These are phyloP conservation scores for Plebejus anna DNA, from an alignment of 2,888 invertebrate genomes.

Conservation along the genomic window DNA sequence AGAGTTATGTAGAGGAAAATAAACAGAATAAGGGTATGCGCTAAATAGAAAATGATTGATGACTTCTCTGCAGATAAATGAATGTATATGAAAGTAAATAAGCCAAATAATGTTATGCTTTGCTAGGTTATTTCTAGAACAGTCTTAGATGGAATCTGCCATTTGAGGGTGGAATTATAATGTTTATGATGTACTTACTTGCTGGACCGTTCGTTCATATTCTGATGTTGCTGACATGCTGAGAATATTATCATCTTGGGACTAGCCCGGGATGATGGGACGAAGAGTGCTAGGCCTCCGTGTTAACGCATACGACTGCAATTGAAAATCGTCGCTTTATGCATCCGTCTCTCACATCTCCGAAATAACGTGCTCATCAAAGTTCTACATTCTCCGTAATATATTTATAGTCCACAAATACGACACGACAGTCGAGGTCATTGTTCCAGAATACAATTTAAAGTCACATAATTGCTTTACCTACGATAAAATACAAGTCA, in stretches of 20 bases:
- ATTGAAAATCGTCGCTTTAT: conserved; percentile 72
- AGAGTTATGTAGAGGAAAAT: conserved; percentile 8
- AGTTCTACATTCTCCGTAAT: conserved; percentile 67
- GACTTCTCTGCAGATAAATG: not conserved
- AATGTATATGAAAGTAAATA: not conserved
- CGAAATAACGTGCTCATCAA: conserved; percentile 52
- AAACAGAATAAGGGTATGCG: not conserved
- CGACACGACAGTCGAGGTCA: conserved; percentile 73
- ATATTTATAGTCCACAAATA: conserved; percentile 73
- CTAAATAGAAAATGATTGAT: not conserved
- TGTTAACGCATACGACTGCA: conserved; percentile 75
- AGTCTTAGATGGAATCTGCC: not conserved
- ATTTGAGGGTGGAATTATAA: conserved; percentile 1
- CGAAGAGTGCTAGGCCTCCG: conserved; percentile 72
- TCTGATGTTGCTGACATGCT: conserved; percentile 78
- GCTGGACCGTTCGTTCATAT: conserved; percentile 75
- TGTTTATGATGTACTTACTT: conserved; percentile 59
- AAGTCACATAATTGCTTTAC: conserved; percentile 60
- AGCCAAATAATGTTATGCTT: not conserved
- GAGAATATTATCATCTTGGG: conserved; percentile 78
- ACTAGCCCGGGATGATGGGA: conserved; percentile 74
- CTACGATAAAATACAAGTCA: conserved; percentile 63
- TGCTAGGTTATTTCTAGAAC: conserved; percentile 25
- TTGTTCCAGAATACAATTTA: conserved; percentile 67
- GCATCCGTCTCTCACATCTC: conserved; percentile 60